Percentiles rank a stretch among this genome's conserved stretches.
phyloP scores from a whole-genome alignment of 1,140 invertebrate genomes.

The Cyclina sinensis region DNA sequence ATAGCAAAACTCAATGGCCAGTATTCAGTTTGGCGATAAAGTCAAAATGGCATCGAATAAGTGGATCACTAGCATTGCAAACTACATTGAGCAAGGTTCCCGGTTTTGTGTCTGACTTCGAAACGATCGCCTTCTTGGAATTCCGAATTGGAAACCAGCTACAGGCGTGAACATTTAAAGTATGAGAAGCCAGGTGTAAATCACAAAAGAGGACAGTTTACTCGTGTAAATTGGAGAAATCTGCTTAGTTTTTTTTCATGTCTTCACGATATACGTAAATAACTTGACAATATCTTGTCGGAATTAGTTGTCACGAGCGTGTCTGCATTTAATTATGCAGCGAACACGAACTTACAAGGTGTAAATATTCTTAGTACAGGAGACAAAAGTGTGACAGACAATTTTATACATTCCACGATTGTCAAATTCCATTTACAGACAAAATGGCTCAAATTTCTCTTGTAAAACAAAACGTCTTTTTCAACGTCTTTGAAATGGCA shows the following conservation, averaged over 20 bases:
- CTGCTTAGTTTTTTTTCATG: background rate
- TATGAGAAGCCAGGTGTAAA: background rate
- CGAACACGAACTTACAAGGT: constrained; percentile 4
- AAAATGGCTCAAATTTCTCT: background rate
- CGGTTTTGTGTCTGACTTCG: background rate
- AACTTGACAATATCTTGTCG: no score
- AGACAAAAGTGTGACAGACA: background rate
- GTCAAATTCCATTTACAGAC: constrained; percentile 9
- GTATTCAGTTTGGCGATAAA: constrained; percentile 46
- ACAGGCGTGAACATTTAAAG: constrained; percentile 2
- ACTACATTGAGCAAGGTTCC: background rate
- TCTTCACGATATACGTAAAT: background rate
- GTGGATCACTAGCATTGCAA: background rate
- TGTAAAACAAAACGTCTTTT: no score
- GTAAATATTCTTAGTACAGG: background rate
- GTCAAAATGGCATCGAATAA: constrained; percentile 6
- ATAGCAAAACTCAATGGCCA: constrained; percentile 29
- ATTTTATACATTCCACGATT: constrained; percentile 12
- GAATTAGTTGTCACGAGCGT: background rate
- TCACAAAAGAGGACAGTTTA: constrained; percentile 1
- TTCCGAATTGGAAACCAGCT: background rate
- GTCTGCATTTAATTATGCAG: background rate
- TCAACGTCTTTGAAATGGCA: no score
- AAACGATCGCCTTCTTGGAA: constrained; percentile 1
- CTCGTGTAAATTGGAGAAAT: background rate